These are phyloP conservation scores for Platalea minor DNA, from an alignment of 2,797 vertebrate genomes.

Conservation along the genomic window DNA sequence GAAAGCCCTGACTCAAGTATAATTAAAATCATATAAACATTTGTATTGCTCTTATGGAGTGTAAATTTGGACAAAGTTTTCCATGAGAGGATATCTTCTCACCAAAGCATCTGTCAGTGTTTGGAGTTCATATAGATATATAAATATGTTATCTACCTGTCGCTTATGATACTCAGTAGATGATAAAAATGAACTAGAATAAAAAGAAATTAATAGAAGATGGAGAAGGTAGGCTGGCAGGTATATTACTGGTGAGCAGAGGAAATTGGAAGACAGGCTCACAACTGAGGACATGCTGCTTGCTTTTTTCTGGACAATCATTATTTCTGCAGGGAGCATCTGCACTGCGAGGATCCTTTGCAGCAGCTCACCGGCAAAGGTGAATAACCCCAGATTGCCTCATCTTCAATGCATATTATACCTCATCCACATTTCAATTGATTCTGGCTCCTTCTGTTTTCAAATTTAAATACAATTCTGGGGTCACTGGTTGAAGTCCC, in stretches of 20 bases:
- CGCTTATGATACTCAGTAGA: not conserved
- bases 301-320: not conserved
- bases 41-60: not conserved
- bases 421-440: not conserved
- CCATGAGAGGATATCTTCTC: not conserved
- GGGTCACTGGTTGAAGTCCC: not conserved
- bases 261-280: slow-evolving; percentile 27
- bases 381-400: not conserved
- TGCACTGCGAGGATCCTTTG: not conserved
- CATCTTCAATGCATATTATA: not conserved
- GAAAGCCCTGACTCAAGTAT: not conserved
- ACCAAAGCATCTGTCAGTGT: not conserved
- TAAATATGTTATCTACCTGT: not conserved
- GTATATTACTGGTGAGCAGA: not conserved
- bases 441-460: not conserved
- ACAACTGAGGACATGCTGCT: not conserved
- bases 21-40: not conserved
- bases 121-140: not conserved
- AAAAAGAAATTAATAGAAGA: not conserved
- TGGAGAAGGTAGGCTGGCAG: not conserved
- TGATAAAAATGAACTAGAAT: not conserved
- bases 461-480: not conserved
- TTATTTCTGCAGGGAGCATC: slow-evolving; percentile 21
- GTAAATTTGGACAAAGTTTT: not conserved
- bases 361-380: not conserved